Evolutionary conservation across 2,888 invertebrate genomes (phyloP), one percentile per base, ranked within the genome.

Genomic region (Nemotelus pantherinus): DNA sequence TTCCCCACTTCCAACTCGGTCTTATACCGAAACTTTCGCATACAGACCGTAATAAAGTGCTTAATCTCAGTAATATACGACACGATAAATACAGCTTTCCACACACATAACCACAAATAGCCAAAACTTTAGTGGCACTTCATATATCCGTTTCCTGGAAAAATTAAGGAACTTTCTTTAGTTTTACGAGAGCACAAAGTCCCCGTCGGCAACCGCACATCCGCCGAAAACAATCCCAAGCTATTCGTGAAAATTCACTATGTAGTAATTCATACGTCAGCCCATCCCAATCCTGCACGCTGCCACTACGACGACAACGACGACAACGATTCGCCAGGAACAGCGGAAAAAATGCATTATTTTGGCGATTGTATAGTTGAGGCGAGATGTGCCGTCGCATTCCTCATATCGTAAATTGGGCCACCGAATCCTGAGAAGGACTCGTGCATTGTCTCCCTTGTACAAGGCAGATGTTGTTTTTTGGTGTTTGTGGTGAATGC

Each of bases 101-200:
- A 63, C 60, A 74, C 60, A 60, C 74, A 74, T 60, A 48, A 60
- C 74, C 74, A 48, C 74, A 74, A 74, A 60, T 74, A 74, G 60
- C 60, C 48, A 63, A 63, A 74, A 63, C 74, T 74, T 74, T 63
- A 74, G 74, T 74, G 74, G 50, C 60, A 60, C 74, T 74, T 48
- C 60, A 74, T 60, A 74, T 74, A 74, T 74, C 74, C 74, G 60
- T 74, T 74, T 74, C 74, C 74, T 63, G 60, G 41, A 74, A 63
- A 74, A 74, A 74, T 74, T 60, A 74, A 41, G 43, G n/a, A 74
- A 74, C 48, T 74, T 74, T 63, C 74, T 58, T 72, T 58, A 10
- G 58, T 45, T 60, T 45, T 58, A 74, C 5, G 48, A n/a, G 63
- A 74, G 10, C n/a, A 5, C 50, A 48, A 60, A 7, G 60, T 74